These are phyloP conservation scores for Xestia sexstrigata DNA, from an alignment of 2,888 invertebrate genomes.

Conservation along the genomic window DNA sequence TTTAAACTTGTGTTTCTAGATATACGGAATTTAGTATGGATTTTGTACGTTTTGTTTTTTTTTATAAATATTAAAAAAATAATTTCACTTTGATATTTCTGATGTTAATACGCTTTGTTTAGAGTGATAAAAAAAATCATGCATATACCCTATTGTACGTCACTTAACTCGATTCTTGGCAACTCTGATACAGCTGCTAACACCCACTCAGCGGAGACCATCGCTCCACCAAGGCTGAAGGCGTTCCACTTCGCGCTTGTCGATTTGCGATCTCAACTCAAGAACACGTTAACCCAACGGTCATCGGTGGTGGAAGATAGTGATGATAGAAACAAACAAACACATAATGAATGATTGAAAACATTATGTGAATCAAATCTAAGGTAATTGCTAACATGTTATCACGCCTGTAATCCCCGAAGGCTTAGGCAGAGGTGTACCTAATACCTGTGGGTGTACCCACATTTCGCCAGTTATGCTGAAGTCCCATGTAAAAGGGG, in stretches of 20 bases:
- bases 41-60: too few relatives aligned
- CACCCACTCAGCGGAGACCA: not conserved
- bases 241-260: not conserved
- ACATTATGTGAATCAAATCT: not conserved
- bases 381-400: not conserved
- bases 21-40: too few relatives aligned
- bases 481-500: not conserved
- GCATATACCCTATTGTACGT: not conserved
- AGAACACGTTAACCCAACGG: not conserved
- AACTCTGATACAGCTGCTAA: not conserved
- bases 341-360: not conserved
- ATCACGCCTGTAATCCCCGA: not conserved
- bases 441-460: not conserved
- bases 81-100: too few relatives aligned
- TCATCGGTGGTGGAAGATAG: not conserved
- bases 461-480: not conserved
- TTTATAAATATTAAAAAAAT: too few relatives aligned
- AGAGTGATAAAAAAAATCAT: too few relatives aligned
- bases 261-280: not conserved
- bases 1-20: too few relatives aligned
- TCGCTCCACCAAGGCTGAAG: not conserved
- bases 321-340: not conserved
- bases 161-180: not conserved
- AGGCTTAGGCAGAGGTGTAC: not conserved
- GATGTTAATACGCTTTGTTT: too few relatives aligned